Conservation (phyloP, 2,797 vertebrate genomes). For the Dendrocincla tyrannina region DNA sequence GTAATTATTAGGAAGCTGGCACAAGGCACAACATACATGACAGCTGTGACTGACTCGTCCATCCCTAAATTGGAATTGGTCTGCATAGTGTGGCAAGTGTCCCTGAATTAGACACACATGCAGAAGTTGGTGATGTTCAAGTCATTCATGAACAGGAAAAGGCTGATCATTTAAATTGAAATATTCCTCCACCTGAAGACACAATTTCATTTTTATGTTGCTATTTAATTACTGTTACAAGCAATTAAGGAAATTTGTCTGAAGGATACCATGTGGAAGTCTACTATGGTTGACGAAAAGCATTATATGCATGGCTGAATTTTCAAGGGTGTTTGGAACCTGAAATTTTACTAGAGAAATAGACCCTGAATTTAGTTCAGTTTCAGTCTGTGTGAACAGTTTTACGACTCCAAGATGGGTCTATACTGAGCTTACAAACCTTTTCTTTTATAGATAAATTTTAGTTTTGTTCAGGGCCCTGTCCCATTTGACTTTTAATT, state of each 20-base stretch:
- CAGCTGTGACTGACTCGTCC: background rate
- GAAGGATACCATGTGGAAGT: slow-evolving; percentile 9
- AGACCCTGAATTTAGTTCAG: background rate
- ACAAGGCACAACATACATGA: background rate
- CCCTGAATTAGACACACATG: background rate
- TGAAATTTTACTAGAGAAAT: background rate
- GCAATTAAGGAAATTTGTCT: slow-evolving; percentile 12
- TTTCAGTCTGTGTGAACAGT: background rate
- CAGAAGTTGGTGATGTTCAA: background rate
- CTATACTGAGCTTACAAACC: background rate
- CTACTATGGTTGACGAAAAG: background rate
- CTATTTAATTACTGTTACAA: slow-evolving; percentile 55
- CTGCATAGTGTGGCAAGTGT: background rate
- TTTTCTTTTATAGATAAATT: background rate
- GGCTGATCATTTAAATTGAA: slow-evolving; percentile 29
- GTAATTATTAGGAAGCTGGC: background rate
- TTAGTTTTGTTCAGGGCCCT: background rate
- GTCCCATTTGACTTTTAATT: background rate
- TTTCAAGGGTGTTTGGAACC: background rate
- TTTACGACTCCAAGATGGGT: background rate
- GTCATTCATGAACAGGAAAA: slow-evolving; percentile 24
- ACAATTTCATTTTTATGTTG: slow-evolving; percentile 36
- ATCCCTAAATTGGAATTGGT: background rate
- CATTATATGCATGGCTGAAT: background rate
- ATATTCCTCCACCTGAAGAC: background rate